These are phyloP conservation scores for Dynastes hyllus DNA, from an alignment of 2,888 invertebrate genomes.

Conservation along the genomic window DNA sequence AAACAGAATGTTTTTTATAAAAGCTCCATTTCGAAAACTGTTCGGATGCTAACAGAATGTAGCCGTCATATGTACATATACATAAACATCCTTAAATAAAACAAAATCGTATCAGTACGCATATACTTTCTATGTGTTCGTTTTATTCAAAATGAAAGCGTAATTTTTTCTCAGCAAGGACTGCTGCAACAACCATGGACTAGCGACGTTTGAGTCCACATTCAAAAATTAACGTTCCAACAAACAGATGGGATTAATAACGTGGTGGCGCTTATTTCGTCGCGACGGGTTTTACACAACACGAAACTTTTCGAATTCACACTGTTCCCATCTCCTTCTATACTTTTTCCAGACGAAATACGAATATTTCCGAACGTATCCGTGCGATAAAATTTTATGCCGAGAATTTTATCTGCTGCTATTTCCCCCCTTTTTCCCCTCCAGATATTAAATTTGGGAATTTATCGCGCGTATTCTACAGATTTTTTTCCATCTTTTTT, in stretches of 20 bases:
- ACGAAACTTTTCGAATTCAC: constrained; percentile 8
- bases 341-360: not conserved
- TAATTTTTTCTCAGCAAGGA: not conserved
- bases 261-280: not conserved
- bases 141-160: constrained; percentile 42
- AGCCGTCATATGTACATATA: not conserved
- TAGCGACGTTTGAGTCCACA: not conserved
- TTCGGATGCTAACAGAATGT: no score
- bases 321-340: not conserved
- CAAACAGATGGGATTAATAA: constrained; percentile 35
- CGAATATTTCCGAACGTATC: not conserved
- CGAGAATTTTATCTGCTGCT: constrained; percentile 20
- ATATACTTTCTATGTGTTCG: constrained; percentile 8
- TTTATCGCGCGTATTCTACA: constrained; percentile 3
- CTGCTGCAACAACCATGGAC: constrained; percentile 41
- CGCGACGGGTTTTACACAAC: constrained; percentile 12
- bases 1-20: no score
- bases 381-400: constrained; percentile 14
- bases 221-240: constrained; percentile 34
- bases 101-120: constrained; percentile 6
- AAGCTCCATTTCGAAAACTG: no score
- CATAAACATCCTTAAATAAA: not conserved
- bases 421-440: no score
- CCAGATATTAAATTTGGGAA: constrained; percentile 26
- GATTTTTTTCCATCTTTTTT: not conserved